Percentiles rank a stretch among this genome's conserved stretches.
phyloP scores from a whole-genome alignment of 2,113 vertebrate species.

The Saiga tatarica region DNA sequence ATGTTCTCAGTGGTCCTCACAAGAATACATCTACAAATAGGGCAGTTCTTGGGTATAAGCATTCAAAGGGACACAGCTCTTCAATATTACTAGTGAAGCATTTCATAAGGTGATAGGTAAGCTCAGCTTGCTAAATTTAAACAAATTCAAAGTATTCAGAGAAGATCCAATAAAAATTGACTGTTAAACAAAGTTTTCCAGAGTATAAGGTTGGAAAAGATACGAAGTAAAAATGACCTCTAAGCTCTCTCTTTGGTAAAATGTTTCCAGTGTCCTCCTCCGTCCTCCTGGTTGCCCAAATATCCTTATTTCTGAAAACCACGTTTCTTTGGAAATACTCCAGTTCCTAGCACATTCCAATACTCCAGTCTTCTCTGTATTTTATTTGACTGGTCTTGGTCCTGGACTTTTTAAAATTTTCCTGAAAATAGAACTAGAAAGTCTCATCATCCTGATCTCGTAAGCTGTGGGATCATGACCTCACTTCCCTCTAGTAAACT shows the following conservation, averaged over 20 bases:
- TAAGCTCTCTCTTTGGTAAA: background rate
- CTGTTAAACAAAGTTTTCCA: background rate
- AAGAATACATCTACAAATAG: background rate
- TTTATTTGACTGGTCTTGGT: background rate
- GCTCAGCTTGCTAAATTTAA: background rate
- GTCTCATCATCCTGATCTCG: background rate
- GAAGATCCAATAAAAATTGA: background rate
- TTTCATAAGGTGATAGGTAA: background rate
- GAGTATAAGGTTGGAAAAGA: background rate
- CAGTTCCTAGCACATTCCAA: background rate
- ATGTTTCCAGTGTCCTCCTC: background rate
- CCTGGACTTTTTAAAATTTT: background rate
- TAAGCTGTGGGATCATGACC: background rate
- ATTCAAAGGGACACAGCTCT: background rate
- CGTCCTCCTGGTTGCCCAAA: background rate
- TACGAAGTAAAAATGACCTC: background rate
- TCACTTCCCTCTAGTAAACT: background rate
- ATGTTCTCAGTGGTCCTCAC: background rate
- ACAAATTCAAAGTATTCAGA: background rate
- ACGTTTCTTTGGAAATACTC: background rate
- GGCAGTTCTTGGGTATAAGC: background rate
- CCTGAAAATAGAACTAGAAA: background rate
- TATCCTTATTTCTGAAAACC: background rate
- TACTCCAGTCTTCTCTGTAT: background rate
- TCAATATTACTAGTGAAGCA: background rate